Evolutionary conservation across 2,797 vertebrate genomes (phyloP), one percentile per base, ranked within the genome.

Genomic region (Momotus momota): DNA sequence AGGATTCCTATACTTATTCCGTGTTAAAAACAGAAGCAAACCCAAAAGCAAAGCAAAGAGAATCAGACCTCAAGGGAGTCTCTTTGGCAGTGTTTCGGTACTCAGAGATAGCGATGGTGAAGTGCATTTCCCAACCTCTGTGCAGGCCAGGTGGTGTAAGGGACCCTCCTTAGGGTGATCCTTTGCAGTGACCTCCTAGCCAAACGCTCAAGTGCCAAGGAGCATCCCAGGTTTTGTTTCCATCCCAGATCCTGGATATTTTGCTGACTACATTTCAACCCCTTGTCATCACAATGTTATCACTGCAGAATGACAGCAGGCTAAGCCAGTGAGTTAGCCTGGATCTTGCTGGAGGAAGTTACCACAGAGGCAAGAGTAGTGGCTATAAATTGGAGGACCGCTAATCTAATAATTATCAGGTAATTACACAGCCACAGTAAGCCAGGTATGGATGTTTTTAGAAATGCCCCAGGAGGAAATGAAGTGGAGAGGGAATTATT

Each of bases 401-500:
- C 49, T 86, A 67, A 92, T 86, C 35, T 78, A 25, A 41, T 64
- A 75, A 86, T 94, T 49, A 72, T 15, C 65, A 43, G 64, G 48
- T 71, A 89, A 86, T 83, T 88, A 67, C 7, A 29, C 48, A 73
- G 72, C 46, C 57, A 33, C 49, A 29, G 40, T 19, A 38, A 86
- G 54, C 45, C 88, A 94, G 85, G 72, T 90, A 65, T 51, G 78
- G 58, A 60, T 90, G 74, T 55, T 84, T 74, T 58, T 52, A 85
- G 72, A 70, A 69, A 40, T 19, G 61, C 41, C 69, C 60, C 75
- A 43, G 72, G 89, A 83, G 85, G 58, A 73, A 87, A 71, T 5
- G n/a, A 67, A 69, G 25, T 33, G 14, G 15, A 71, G 51, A 70
- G 80, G 77, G 92, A 95, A 88, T 85, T 77, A 48, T 71, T 84